These are phyloP conservation scores for Procavia capensis DNA, from an alignment of 2,113 vertebrate species.

Conservation along the genomic window DNA sequence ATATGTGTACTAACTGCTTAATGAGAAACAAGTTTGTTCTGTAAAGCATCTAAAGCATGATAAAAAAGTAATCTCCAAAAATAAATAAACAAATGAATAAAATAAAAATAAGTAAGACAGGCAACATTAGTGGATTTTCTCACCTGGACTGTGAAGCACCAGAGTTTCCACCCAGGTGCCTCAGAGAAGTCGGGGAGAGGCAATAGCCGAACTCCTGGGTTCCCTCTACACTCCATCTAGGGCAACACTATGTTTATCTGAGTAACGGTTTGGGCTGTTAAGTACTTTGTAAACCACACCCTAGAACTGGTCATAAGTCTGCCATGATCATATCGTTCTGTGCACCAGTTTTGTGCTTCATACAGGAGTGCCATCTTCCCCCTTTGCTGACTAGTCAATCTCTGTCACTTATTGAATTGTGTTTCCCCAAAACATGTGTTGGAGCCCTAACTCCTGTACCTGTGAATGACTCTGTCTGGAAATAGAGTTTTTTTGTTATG, in stretches of 20 bases:
- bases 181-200: not conserved
- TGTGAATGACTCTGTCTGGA: not conserved
- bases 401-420: not conserved
- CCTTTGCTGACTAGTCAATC: not conserved
- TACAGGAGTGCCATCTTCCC: rapidly evolving
- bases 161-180: not conserved
- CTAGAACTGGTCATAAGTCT: not conserved
- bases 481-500: not conserved
- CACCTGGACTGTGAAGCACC: not conserved
- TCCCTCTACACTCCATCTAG: not conserved
- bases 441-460: not conserved
- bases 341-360: not conserved
- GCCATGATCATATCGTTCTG: too few relatives aligned
- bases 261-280: too few relatives aligned
- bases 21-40: too few relatives aligned
- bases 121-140: not conserved
- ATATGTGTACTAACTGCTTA: too few relatives aligned
- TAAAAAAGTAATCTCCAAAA: too few relatives aligned
- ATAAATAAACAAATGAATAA: not conserved
- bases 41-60: too few relatives aligned
- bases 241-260: not conserved
- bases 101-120: not conserved
- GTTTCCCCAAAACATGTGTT: not conserved
- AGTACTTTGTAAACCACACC: not conserved
- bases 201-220: not conserved